Evolutionary conservation across 92 coral and sea anemone species (phyloP).

Genomic region (Virgularia gustaviana): DNA sequence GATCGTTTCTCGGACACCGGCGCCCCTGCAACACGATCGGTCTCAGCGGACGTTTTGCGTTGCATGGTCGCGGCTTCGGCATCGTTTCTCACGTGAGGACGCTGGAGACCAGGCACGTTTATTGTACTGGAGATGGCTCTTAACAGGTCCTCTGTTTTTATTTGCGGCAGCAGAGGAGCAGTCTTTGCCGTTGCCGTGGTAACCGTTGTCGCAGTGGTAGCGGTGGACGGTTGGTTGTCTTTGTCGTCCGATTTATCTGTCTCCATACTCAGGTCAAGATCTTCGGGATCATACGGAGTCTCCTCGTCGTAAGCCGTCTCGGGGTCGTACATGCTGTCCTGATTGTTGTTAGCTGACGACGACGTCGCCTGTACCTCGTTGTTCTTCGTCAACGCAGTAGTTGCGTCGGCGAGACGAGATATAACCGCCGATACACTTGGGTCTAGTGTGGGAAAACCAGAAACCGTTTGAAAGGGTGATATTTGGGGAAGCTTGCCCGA

Average conservation of each 20-base stretch:
- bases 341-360: conserved; percentile 2
- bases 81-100: no score
- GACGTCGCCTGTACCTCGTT: conserved; percentile 54
- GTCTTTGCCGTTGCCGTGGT: not conserved
- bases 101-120: no score
- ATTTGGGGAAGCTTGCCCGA: conserved; percentile 15
- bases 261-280: conserved; percentile 64
- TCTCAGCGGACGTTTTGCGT: not conserved
- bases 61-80: not conserved
- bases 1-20: not conserved
- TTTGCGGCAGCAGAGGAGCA: not conserved
- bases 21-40: not conserved
- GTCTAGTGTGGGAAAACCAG: not conserved
- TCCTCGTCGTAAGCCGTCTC: conserved; percentile 52
- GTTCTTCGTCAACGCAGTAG: conserved; percentile 43
- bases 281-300: conserved; percentile 96
- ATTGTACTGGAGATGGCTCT: no score
- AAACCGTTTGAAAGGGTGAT: not conserved
- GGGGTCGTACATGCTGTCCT: conserved; percentile 27
- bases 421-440: not conserved
- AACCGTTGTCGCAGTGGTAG: not conserved
- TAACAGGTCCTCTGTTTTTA: not conserved
- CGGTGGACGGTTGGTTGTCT: not conserved
- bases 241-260: conserved; percentile 27
- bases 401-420: conserved; percentile 14